Evolutionary conservation across 1,140 invertebrate species (phyloP), one percentile per base, ranked within the genome.

Genomic region (Eulimnadia texana): DNA sequence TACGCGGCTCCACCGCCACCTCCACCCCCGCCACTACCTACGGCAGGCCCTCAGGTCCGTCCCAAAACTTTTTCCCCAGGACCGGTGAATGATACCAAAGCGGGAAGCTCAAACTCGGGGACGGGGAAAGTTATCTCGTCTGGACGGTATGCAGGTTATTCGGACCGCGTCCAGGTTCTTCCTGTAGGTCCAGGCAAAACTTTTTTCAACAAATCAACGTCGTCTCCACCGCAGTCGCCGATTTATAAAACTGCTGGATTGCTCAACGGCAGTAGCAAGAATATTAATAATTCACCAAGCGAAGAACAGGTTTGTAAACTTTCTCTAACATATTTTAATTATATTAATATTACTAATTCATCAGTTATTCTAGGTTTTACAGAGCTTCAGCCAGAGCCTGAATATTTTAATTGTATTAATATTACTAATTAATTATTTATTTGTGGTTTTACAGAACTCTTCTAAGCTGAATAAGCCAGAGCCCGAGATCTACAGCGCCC

Each of bases 161-260:
- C 60, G 9, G 65, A 67, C 50, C 47, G 62, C 16, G 55, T 67
- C 27, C 64, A 67, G 56, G 69, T 70, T 13, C 61, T 70, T 3
- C 69, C 69, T 9, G 66, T 67, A 0, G 69, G 69, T 3, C 69
- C 69, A 0, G 66, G 65, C 25, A 66, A 68, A 51, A 68, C 65
- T 0, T 70, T 70, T 57, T 64, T 58, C 28, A n/a, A 29, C 10
- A 55, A 52, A 3, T 29, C 47, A 23, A 9, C n/a, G 13, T 61
- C 60, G n/a, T 24, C 50, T 10, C 47, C 60, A 27, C 23, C 60
- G 19, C 25, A 58, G 60, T 27, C 24, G 22, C 55, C 55, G 2
- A 28, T 25, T 16, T 27, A 33, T 27, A 58, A 58, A 33, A 58
- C 2, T 42, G 33, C 6, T 16, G 29, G 27, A 22, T 42, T 47